Conservation (phyloP, 2,888 invertebrate genomes). For the Drosophila antonietae region DNA sequence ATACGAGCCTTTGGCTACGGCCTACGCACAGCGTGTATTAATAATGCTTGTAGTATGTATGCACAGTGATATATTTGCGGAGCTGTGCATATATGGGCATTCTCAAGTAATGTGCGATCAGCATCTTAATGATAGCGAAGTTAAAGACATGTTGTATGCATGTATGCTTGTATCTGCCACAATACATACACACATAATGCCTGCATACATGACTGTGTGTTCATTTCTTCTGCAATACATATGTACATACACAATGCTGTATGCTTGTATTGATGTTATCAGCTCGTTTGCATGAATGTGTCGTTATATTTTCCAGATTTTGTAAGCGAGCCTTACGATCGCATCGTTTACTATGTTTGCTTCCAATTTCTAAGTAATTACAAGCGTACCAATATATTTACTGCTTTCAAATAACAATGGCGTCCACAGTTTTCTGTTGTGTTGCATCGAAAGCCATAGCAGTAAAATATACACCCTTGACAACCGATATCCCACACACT, state of each 20-base stretch:
- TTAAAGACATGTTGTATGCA: not conserved
- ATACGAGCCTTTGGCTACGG: slow-evolving; percentile 1
- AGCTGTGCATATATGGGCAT: slow-evolving; percentile 10
- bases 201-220: not conserved
- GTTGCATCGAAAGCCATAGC: slow-evolving; percentile 47
- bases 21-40: slow-evolving; percentile 10
- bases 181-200: not conserved
- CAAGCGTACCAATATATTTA: slow-evolving; percentile 23
- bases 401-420: slow-evolving; percentile 32
- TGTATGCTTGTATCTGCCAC: not conserved
- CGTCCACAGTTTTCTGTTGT: slow-evolving; percentile 29
- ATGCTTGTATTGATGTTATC: slow-evolving; percentile 5
- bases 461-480: slow-evolving; percentile 70
- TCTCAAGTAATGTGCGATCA: slow-evolving; percentile 18
- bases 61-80: slow-evolving; percentile 1
- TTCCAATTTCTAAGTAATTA: slow-evolving; percentile 3
- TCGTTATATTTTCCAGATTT: not conserved
- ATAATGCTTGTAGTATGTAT: slow-evolving; percentile 8
- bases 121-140: slow-evolving; percentile 12
- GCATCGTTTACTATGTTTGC: not conserved
- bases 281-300: not conserved
- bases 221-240: not conserved
- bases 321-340: slow-evolving; percentile 16
- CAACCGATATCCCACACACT: slow-evolving; percentile 64
- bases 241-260: not conserved